Base-by-base conservation (phyloP, 2,888 invertebrate genomes). In the Parnassius smintheus region DNA sequence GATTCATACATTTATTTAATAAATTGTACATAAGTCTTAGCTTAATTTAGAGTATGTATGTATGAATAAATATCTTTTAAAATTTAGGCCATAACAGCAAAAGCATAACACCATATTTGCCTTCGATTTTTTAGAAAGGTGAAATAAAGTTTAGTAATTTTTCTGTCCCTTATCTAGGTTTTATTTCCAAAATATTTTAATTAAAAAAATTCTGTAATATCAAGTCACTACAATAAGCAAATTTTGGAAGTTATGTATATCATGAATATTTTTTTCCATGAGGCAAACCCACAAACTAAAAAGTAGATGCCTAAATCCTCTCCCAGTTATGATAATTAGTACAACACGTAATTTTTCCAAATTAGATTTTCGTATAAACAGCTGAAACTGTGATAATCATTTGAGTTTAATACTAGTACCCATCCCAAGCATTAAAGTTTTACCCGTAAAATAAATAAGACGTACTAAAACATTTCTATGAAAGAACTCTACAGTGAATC, bases 331-430 rank as follows among this genome's bases (percentile, higher is more conserved):
- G 13, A 41, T 46, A 44, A 58, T 62, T 25, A 50, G 8, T 58
- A 55, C 35, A 7, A 35, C 35, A 7, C 35, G 35, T 35, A 42
- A 58, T 22, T 53, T 56, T 55, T n/a, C 51, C 46, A 46, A 22
- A 59, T 41, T 60, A 59, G 56, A 51, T 18, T 52, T 57, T 67
- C 59, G 61, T 62, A 42, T 62, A 66, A 58, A 65, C 59, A 67
- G 70, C 61, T 66, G 58, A 71, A 18, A 68, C 70, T 71, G 70
- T 71, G 71, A 71, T 71, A 71, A 66, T 56, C 50, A 55, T 67
- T 68, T 66, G 61, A 63, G 57, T 63, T 60, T 58, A 53, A 59
- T 45, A 58, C 44, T 54, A 60, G 46, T 56, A 57, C 46, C 60
- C 59, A 57, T 61, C 55, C 53, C 54, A 55, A 60, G 58, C 57